A percentile compares a stretch with the other conserved stretches of the same genome.
Evolutionary conservation across 2,113 vertebrate genomes (phyloP).

Genomic region (Cyprinodon brontotheroides): DNA sequence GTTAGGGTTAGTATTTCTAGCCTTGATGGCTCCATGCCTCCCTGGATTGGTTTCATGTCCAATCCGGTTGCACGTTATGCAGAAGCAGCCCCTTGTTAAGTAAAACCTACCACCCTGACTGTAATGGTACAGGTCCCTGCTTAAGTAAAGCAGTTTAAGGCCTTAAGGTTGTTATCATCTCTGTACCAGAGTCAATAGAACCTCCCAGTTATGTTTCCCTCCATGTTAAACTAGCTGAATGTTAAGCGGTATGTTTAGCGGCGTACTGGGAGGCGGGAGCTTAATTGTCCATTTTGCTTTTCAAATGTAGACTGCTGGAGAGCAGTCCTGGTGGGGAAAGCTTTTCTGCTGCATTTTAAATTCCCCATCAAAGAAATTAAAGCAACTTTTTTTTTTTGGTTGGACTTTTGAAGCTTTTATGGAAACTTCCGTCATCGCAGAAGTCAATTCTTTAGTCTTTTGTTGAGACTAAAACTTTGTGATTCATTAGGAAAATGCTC

Average conservation of each 20-base stretch:
- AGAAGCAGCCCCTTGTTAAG: too few relatives aligned
- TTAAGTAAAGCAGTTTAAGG: constrained; percentile 70
- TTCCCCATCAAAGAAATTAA: constrained; percentile 42
- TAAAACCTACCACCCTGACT: too few relatives aligned
- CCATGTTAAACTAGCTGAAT: constrained; percentile 21
- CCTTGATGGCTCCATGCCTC: too few relatives aligned
- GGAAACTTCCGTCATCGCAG: constrained; percentile 23
- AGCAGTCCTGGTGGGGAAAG: constrained; percentile 11
- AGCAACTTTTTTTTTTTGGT: constrained; percentile 25
- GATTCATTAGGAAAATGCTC: constrained; percentile 27
- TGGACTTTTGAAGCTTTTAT: constrained; percentile 36
- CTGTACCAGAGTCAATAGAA: constrained; percentile 69
- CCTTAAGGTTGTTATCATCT: constrained; percentile 66
- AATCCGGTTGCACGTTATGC: too few relatives aligned
- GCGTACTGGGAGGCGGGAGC: constrained; percentile 24
- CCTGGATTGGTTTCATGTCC: too few relatives aligned
- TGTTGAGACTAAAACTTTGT: constrained; percentile 12
- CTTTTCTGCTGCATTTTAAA: constrained; percentile 35
- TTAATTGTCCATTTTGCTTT: constrained; percentile 19
- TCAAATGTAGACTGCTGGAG: constrained; percentile 28
- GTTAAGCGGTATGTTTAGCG: constrained; percentile 23
- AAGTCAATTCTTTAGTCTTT: constrained; percentile 10
- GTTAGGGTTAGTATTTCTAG: too few relatives aligned
- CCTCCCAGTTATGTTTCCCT: constrained; percentile 65
- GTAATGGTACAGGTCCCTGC: constrained; percentile 12